A percentile compares a stretch with the other conserved stretches of the same genome.
phyloP scores from a whole-genome alignment of 2,888 invertebrate species.

The Chloroclystis v-ata region DNA sequence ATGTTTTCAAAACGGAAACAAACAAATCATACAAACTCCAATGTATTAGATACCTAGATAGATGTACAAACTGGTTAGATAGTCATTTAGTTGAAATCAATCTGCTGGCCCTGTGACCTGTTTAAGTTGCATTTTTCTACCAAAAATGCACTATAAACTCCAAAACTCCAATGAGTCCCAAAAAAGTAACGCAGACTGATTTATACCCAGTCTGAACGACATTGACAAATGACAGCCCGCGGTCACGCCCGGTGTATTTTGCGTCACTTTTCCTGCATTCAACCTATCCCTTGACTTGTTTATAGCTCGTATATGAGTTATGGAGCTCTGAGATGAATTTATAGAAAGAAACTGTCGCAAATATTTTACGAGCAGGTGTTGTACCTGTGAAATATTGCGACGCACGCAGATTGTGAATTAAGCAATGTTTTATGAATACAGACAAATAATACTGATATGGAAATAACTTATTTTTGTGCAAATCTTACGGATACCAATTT shows the following conservation, averaged over 20 bases:
- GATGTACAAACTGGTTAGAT: too few relatives aligned
- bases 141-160: background rate
- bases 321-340: conserved; percentile 49
- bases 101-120: too few relatives aligned
- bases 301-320: conserved; percentile 60
- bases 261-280: conserved; percentile 49
- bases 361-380: conserved; percentile 20
- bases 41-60: too few relatives aligned
- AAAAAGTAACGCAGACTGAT: conserved; percentile 43
- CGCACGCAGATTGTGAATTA: conserved; percentile 2
- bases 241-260: conserved; percentile 56
- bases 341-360: conserved; percentile 30
- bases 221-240: conserved; percentile 65
- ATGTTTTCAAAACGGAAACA: too few relatives aligned
- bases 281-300: conserved; percentile 50
- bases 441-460: too few relatives aligned
- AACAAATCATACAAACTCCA: too few relatives aligned
- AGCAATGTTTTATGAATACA: background rate
- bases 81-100: too few relatives aligned
- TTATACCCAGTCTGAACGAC: conserved; percentile 56
- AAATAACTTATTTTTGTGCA: too few relatives aligned
- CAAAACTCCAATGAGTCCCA: conserved; percentile 12
- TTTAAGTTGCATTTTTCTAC: too few relatives aligned
- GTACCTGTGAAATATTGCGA: conserved; percentile 13
- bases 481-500: too few relatives aligned